Conservation (phyloP, 2,888 invertebrate genomes). For the Serrognathus titanus region DNA sequence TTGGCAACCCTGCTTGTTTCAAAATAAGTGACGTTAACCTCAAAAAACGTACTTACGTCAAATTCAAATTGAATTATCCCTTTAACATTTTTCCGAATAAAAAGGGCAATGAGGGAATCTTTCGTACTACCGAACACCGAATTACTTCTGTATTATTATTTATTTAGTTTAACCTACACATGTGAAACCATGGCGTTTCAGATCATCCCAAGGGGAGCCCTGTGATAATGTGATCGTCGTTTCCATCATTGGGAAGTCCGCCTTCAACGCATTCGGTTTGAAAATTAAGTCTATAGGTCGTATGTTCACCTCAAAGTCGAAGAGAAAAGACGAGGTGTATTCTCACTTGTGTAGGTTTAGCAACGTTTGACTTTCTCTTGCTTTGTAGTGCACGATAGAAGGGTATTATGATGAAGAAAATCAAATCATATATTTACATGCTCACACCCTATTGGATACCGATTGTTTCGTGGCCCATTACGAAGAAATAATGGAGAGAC, state of each 20-base stretch:
- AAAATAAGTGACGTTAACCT: too few species aligned
- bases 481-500: conserved; percentile 47
- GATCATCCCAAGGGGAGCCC: conserved; percentile 33
- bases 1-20: too few species aligned
- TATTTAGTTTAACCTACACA: background rate
- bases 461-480: conserved; percentile 52
- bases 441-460: conserved; percentile 56
- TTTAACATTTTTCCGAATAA: too few species aligned
- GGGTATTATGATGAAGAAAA: conserved; percentile 53
- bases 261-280: conserved; percentile 59
- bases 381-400: conserved; percentile 39
- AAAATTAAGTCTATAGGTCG: conserved; percentile 61
- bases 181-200: conserved; percentile 23
- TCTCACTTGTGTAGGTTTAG: too few species aligned
- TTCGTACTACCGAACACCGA: conserved; percentile 36
- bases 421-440: conserved; percentile 56
- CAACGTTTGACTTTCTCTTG: background rate
- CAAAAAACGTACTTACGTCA: too few species aligned
- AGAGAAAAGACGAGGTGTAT: conserved; percentile 26
- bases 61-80: too few species aligned
- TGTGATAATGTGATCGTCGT: conserved; percentile 63
- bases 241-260: conserved; percentile 70
- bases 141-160: conserved; percentile 25
- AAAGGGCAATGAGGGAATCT: conserved; percentile 29
- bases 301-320: conserved; percentile 50